Evolutionary conservation across 2,113 vertebrate genomes (phyloP).

Genomic region (Cynocephalus volans): DNA sequence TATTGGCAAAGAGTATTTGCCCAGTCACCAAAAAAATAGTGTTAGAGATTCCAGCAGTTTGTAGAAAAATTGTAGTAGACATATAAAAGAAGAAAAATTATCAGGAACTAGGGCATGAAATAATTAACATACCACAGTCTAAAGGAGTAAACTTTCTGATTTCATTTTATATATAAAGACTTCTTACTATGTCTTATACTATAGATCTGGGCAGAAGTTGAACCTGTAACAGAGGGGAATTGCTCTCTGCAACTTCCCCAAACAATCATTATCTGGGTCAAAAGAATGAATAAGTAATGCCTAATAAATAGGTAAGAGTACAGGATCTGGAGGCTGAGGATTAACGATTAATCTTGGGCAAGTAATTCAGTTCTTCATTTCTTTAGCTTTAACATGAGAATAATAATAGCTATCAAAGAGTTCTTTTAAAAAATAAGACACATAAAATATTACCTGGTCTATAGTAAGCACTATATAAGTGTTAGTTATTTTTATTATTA

Average conservation of each 20-base stretch:
- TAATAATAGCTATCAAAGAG: background rate
- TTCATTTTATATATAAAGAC: background rate
- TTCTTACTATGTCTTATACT: background rate
- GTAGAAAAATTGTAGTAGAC: background rate
- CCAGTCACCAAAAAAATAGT: slow-evolving; percentile 17
- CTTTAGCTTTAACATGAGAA: background rate
- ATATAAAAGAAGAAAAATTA: background rate
- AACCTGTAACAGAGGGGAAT: background rate
- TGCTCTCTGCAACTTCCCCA: background rate
- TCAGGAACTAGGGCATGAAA: background rate
- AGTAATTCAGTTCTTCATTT: background rate
- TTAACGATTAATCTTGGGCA: background rate
- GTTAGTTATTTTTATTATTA: slow-evolving; percentile 44
- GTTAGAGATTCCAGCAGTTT: background rate
- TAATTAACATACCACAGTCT: background rate
- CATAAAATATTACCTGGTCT: background rate
- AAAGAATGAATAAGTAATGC: background rate
- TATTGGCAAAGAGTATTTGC: background rate
- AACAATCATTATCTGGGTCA: background rate
- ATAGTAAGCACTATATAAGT: background rate
- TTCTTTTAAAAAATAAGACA: slow-evolving; percentile 40
- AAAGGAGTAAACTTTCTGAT: background rate
- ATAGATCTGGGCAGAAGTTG: background rate
- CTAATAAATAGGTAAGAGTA: background rate
- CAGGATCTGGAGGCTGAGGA: background rate